Evolutionary conservation across 2,888 invertebrate species (phyloP).

Genomic region (Macropis europaea): DNA sequence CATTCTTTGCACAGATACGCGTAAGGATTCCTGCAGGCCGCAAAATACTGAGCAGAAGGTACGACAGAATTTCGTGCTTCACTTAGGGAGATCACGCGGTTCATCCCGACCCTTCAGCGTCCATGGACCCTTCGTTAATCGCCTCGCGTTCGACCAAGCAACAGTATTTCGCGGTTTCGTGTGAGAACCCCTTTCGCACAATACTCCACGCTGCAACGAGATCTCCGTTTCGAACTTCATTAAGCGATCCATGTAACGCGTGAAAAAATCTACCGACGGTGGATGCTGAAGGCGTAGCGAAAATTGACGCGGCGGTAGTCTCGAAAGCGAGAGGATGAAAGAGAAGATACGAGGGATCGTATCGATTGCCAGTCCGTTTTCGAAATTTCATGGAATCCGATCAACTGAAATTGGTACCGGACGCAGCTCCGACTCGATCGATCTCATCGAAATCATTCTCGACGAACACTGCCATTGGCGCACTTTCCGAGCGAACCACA

Average conservation of each 20-base stretch:
- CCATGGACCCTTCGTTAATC: background rate
- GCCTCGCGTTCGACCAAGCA: background rate
- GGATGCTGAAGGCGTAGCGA: slow-evolving; percentile 34
- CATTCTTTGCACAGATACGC: slow-evolving; percentile 78
- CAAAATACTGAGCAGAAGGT: slow-evolving; percentile 50
- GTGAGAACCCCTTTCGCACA: too few relatives aligned
- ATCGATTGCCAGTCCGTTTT: slow-evolving; percentile 16
- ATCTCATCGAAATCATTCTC: slow-evolving; percentile 43
- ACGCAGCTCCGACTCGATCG: slow-evolving; percentile 21
- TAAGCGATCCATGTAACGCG: background rate
- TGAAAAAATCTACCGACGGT: background rate
- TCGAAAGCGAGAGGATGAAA: slow-evolving; percentile 18
- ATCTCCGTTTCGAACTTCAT: too few relatives aligned
- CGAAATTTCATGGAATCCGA: background rate
- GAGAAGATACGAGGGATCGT: slow-evolving; percentile 12
- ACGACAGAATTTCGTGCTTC: slow-evolving; percentile 46
- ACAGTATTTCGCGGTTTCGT: background rate
- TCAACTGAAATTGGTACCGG: background rate
- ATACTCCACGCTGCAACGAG: too few relatives aligned
- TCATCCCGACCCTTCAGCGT: slow-evolving; percentile 42
- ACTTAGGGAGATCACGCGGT: slow-evolving; percentile 21
- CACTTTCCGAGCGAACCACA: slow-evolving; percentile 40
- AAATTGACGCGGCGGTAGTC: slow-evolving; percentile 31
- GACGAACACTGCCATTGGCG: slow-evolving; percentile 63
- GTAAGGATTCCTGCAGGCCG: slow-evolving; percentile 63